Evolutionary conservation across 2,113 vertebrate species (phyloP).

Genomic region (Peucedramus taeniatus): DNA sequence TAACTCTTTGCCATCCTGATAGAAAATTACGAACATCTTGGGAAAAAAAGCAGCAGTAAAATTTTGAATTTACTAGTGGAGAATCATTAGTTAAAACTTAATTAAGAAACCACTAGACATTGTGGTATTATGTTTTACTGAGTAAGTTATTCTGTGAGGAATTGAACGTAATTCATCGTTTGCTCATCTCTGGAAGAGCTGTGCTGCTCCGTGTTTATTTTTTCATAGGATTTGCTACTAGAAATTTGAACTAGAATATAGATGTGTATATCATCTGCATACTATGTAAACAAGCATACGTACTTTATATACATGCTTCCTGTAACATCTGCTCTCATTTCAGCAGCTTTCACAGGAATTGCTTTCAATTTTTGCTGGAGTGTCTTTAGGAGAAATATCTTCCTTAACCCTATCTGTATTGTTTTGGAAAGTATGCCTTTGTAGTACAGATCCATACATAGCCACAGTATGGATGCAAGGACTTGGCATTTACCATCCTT

Average conservation of each 20-base stretch:
- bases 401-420: background rate
- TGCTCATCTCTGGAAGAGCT: background rate
- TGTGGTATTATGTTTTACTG: background rate
- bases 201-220: background rate
- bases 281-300: background rate
- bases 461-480: background rate
- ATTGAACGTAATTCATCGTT: background rate
- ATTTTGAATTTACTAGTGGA: background rate
- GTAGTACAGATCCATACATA: background rate
- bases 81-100: background rate
- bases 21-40: background rate
- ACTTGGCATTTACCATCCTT: background rate
- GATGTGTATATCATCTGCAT: background rate
- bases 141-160: background rate
- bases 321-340: background rate
- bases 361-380: background rate
- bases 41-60: background rate
- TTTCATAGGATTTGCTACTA: background rate
- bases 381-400: background rate
- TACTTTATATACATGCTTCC: background rate
- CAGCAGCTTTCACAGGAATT: background rate
- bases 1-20: background rate
- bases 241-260: background rate
- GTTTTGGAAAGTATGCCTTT: background rate
- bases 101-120: background rate